Evolutionary conservation across 2,113 vertebrate species (phyloP).

Genomic region (Phalacrocorax brasilianus): DNA sequence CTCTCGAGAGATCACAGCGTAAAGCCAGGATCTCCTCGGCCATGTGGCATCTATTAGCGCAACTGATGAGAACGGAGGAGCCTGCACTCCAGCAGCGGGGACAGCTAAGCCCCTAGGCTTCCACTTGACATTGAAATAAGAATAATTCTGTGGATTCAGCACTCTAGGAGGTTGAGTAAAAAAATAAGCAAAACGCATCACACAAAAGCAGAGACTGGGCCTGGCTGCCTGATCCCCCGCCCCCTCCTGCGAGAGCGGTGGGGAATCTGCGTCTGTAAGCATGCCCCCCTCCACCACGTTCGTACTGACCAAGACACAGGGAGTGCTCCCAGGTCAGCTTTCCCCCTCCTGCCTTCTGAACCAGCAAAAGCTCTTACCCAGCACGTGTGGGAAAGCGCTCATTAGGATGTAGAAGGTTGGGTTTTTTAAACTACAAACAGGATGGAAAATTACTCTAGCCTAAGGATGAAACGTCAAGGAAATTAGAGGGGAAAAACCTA

Average conservation of each 20-base stretch:
- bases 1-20: neutral
- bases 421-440: neutral
- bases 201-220: neutral
- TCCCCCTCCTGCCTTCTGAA: neutral
- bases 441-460: neutral
- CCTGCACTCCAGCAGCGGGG: neutral
- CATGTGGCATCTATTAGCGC: neutral
- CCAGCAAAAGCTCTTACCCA: neutral
- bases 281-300: accelerated
- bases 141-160: neutral
- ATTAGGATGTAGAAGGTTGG: neutral
- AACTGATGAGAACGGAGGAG: neutral
- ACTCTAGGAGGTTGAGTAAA: neutral
- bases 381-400: neutral
- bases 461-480: neutral
- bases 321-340: accelerated
- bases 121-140: neutral
- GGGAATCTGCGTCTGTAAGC: neutral
- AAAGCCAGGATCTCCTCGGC: neutral
- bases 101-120: neutral
- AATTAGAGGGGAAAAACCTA: neutral
- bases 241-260: neutral
- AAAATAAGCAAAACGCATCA: neutral
- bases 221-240: neutral
- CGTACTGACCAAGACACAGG: neutral